Conservation (phyloP, 35 echinoderm and acorn worm genomes). For the Apostichopus californicus region DNA sequence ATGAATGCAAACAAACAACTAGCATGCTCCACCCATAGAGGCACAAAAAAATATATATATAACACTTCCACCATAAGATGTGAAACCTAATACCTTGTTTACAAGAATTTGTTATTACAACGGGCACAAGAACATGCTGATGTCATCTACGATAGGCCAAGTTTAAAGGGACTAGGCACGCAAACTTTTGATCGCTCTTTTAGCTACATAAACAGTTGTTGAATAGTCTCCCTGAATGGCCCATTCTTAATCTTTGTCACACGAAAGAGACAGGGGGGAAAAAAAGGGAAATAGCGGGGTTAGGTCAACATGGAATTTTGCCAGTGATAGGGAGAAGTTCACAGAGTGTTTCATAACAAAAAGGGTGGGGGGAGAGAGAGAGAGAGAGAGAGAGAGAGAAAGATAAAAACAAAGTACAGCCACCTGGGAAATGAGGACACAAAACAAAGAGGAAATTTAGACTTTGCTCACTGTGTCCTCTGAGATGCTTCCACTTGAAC, state of each 20-base stretch:
- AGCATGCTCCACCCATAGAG: background rate
- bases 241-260: background rate
- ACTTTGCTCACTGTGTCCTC: background rate
- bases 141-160: conserved; percentile 14
- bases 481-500: background rate
- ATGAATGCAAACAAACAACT: background rate
- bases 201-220: background rate
- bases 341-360: background rate
- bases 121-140: conserved; percentile 37
- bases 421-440: background rate
- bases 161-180: conserved; percentile 32
- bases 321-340: background rate
- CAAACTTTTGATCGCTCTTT: conserved; percentile 8
- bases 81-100: conserved; percentile 52
- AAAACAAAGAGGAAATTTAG: background rate
- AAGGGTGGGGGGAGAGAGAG: background rate
- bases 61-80: conserved; percentile 34
- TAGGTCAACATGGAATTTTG: background rate
- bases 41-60: background rate
- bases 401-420: background rate
- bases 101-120: conserved; percentile 52
- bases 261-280: background rate
- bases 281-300: background rate
- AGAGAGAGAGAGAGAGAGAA: no score
- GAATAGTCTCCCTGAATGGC: conserved; percentile 1